Conservation (phyloP, 2,888 invertebrate species). For the Tipula helvola region DNA sequence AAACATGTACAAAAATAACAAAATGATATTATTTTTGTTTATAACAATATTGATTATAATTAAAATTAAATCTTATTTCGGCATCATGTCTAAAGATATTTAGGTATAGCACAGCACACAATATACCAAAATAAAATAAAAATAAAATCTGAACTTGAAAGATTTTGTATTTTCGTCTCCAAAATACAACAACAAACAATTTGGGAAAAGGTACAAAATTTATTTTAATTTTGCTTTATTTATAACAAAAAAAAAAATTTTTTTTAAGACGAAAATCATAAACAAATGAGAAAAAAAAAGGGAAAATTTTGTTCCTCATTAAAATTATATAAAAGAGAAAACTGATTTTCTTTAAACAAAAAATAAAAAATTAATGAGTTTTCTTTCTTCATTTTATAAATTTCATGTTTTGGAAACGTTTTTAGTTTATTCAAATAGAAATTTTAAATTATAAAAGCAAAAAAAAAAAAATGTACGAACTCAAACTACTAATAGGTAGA, state of each 20-base stretch:
- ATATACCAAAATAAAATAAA: not conserved
- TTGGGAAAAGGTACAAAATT: not conserved
- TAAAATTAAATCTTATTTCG: not conserved
- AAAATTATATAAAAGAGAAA: not conserved
- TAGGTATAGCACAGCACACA: not conserved
- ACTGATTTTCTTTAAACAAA: not conserved
- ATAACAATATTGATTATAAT: constrained; percentile 4
- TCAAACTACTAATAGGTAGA: not conserved
- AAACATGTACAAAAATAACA: not conserved
- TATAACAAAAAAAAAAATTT: not conserved
- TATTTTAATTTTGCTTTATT: not conserved
- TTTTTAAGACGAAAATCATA: not conserved
- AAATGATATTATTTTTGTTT: not conserved
- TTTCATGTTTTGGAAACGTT: not conserved
- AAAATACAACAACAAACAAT: not conserved
- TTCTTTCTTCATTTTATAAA: not conserved
- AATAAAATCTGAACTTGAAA: not conserved
- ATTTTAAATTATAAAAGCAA: not conserved
- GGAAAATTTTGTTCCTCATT: not conserved
- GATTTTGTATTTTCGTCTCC: not conserved
- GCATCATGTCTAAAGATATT: not conserved
- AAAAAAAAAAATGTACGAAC: not conserved
- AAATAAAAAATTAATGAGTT: not conserved
- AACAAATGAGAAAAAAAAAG: not conserved
- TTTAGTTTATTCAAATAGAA: not conserved